A percentile compares a stretch with the other conserved stretches of the same genome.
These are phyloP conservation scores for Etheostoma perlongum DNA, from an alignment of 2,797 vertebrate species.

Conservation along the genomic window DNA sequence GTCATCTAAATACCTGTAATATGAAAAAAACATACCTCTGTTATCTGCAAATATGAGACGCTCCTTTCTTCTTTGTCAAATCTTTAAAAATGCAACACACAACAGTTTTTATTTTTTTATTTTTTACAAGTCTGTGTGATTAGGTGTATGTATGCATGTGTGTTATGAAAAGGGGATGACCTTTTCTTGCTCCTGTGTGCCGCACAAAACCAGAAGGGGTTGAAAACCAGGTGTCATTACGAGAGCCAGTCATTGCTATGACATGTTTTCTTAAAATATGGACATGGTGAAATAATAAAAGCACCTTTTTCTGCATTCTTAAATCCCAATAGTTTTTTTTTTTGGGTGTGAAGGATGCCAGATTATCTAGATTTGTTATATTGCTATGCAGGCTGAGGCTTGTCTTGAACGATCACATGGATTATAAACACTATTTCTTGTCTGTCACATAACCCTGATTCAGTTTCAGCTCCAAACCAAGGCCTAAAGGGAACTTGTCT, in stretches of 20 bases:
- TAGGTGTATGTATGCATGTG: conserved; percentile 11
- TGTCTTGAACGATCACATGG: neutral
- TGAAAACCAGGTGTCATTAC: conserved; percentile 22
- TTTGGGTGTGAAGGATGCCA: neutral
- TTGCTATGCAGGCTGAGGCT: neutral
- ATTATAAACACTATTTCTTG: neutral
- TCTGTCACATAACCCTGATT: conserved; percentile 10
- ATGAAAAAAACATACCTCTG: conserved; percentile 18
- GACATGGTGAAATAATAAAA: neutral
- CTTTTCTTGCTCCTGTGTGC: neutral
- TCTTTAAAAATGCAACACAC: conserved; percentile 23
- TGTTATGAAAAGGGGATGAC: conserved; percentile 32
- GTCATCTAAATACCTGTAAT: conserved; percentile 18
- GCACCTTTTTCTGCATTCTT: neutral
- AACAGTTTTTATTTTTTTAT: no score
- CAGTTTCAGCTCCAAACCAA: conserved; percentile 5
- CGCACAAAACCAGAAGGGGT: neutral
- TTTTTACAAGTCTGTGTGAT: conserved; percentile 17
- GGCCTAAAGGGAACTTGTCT: conserved; percentile 46
- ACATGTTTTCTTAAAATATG: neutral
- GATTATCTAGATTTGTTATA: neutral
- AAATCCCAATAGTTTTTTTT: neutral
- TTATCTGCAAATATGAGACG: conserved; percentile 28
- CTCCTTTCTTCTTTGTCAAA: conserved; percentile 21
- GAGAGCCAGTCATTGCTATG: neutral